These are phyloP conservation scores for Caenorhabditis sinica DNA, from an alignment of 2,888 invertebrate genomes.

Conservation along the genomic window DNA sequence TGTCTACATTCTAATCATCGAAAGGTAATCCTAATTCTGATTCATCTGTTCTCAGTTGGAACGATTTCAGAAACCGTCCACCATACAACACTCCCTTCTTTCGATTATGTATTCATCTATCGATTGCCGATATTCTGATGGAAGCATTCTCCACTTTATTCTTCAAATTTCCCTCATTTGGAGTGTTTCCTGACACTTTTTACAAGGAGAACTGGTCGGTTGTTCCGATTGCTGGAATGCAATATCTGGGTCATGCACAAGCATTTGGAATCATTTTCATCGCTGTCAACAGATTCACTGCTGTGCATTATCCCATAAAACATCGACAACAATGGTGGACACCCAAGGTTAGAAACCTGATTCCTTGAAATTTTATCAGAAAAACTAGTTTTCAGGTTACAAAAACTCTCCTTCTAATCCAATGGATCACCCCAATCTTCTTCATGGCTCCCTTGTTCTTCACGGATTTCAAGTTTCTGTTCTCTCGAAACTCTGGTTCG, in stretches of 20 bases:
- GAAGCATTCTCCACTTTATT: constrained; percentile 73
- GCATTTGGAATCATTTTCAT: constrained; percentile 77
- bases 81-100: constrained; percentile 75
- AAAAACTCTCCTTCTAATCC: constrained; percentile 66
- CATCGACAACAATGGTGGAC: constrained; percentile 77
- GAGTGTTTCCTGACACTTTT: constrained; percentile 69
- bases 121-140: constrained; percentile 76
- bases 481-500: constrained; percentile 66
- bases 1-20: constrained; percentile 68
- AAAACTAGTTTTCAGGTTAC: constrained; percentile 54
- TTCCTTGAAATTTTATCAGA: neutral
- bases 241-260: constrained; percentile 77
- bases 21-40: constrained; percentile 64
- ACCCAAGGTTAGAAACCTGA: constrained; percentile 46
- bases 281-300: constrained; percentile 76
- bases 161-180: constrained; percentile 77
- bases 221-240: constrained; percentile 73
- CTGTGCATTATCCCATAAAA: constrained; percentile 75
- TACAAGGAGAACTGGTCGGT: constrained; percentile 73
- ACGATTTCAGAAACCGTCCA: constrained; percentile 66
- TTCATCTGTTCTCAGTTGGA: no score
- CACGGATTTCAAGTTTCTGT: constrained; percentile 72
- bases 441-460: constrained; percentile 72
- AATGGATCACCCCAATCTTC: constrained; percentile 74
- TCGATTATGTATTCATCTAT: constrained; percentile 75